Base-by-base conservation (phyloP, 2,888 invertebrate species). In the Lithophane ornitopus region DNA sequence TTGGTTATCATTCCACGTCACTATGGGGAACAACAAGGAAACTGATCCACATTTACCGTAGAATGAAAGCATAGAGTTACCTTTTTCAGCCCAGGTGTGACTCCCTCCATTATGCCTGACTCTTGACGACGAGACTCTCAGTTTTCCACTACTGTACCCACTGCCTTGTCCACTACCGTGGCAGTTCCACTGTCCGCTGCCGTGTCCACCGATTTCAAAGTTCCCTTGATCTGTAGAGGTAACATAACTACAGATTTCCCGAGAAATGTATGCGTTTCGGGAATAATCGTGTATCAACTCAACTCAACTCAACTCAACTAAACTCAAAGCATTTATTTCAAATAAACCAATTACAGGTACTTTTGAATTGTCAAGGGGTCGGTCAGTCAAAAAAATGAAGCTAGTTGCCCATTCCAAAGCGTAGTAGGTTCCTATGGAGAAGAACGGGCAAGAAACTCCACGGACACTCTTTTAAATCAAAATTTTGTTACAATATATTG, bases 221-320 rank as follows among this genome's bases (percentile, higher is more conserved):
- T 92, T 90, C 0, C 92, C 91, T 46, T 86, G 85, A 72, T 85
- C 92, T 92, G 85, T 22, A 14, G 49, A 16, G 7, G 26, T 44
- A 19, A 78, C 81, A 52, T 12, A 44, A 19, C 3, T 9, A 28
- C 19, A 58, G 58, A 58, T 28, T 28, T 9, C 3, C 16, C 58
- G 19, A 19, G 28, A 16, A 28, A 58, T 9, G 19, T 59, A 49
- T 22, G 22, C 34, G 52, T 16, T 49, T 49, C 49, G 28, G 49
- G 14, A 49, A 34, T n/a, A 6, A 16, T 66, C 16, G 28, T 66
- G n/a, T n/a, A n/a, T n/a, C n/a, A n/a, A n/a, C n/a, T n/a, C n/a
- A n/a, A n/a, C n/a, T n/a, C n/a, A n/a, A n/a, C n/a, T n/a, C n/a
- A n/a, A n/a, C n/a, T n/a, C n/a, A n/a, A n/a, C n/a, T n/a, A n/a